Evolutionary conservation across 2,113 vertebrate species (phyloP).

Genomic region (Myotis brandtii): DNA sequence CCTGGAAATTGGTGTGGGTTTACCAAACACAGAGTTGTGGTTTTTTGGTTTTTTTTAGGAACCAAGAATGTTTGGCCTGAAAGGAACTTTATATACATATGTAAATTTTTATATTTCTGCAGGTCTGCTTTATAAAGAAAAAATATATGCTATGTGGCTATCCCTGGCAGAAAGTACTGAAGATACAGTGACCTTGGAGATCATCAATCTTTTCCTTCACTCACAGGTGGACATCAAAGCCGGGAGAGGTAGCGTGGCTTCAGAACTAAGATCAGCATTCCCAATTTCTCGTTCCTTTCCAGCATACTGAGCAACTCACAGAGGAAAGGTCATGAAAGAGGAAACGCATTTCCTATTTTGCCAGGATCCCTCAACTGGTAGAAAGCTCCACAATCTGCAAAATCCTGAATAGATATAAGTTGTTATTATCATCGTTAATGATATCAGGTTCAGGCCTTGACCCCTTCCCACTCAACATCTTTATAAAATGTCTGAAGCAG

Average conservation of each 20-base stretch:
- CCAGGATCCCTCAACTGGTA: conserved; percentile 44
- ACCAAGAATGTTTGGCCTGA: not conserved
- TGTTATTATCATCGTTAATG: conserved; percentile 38
- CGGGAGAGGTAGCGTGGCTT: not conserved
- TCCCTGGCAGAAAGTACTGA: not conserved
- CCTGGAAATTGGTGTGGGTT: not conserved
- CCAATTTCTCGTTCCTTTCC: not conserved
- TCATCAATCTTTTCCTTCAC: not conserved
- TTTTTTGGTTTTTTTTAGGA: not conserved
- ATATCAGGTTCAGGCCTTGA: conserved; percentile 41
- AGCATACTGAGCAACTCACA: conserved; percentile 34
- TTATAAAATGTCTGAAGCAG: conserved; percentile 58
- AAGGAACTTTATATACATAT: not conserved
- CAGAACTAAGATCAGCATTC: conserved; percentile 29
- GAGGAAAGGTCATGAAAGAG: conserved; percentile 57
- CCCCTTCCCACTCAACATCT: not conserved
- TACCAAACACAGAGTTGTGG: conserved; percentile 3
- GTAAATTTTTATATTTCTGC: not conserved
- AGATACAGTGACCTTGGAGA: not conserved
- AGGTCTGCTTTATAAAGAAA: not conserved
- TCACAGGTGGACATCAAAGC: conserved; percentile 46
- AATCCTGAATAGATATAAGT: not conserved
- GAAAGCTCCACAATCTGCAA: conserved; percentile 33
- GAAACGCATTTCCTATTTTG: conserved; percentile 64
- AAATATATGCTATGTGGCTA: not conserved